Evolutionary conservation across 2,113 vertebrate species (phyloP).

Genomic region (Suncus etruscus): DNA sequence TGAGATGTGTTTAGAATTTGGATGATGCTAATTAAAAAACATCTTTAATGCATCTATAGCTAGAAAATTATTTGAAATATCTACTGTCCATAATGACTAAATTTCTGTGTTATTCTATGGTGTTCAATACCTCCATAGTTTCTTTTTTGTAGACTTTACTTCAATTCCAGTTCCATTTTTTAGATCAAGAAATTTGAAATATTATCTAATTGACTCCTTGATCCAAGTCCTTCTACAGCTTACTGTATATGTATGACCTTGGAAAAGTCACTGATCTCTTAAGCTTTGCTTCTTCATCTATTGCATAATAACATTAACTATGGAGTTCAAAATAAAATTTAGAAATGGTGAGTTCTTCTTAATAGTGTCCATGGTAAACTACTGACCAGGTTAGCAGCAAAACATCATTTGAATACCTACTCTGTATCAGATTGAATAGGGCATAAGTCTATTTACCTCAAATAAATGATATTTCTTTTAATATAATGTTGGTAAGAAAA

Average conservation of each 20-base stretch:
- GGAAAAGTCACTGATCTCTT: not conserved
- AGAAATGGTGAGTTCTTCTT: not conserved
- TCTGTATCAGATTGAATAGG: not conserved
- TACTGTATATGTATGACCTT: not conserved
- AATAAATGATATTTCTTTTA: not conserved
- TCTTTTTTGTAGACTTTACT: not conserved
- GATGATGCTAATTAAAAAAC: constrained; percentile 57
- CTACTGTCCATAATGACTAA: not conserved
- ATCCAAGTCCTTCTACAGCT: not conserved
- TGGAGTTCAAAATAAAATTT: not conserved
- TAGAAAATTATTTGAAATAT: not conserved
- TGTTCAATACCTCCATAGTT: not conserved
- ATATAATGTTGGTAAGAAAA: not conserved
- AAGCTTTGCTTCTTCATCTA: not conserved
- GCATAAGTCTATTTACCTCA: not conserved
- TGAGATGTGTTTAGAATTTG: constrained; percentile 34
- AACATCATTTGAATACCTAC: not conserved
- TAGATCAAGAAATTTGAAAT: not conserved
- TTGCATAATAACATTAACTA: not conserved
- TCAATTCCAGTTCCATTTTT: not conserved
- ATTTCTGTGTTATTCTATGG: constrained; percentile 31
- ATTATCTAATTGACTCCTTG: not conserved
- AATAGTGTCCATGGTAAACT: not conserved
- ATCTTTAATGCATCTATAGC: constrained; percentile 12
- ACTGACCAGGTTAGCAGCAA: not conserved